Percentiles rank a stretch among this genome's conserved stretches.
phyloP scores from a whole-genome alignment of 2,113 vertebrate species.

The Petrocephalus microphthalmus region DNA sequence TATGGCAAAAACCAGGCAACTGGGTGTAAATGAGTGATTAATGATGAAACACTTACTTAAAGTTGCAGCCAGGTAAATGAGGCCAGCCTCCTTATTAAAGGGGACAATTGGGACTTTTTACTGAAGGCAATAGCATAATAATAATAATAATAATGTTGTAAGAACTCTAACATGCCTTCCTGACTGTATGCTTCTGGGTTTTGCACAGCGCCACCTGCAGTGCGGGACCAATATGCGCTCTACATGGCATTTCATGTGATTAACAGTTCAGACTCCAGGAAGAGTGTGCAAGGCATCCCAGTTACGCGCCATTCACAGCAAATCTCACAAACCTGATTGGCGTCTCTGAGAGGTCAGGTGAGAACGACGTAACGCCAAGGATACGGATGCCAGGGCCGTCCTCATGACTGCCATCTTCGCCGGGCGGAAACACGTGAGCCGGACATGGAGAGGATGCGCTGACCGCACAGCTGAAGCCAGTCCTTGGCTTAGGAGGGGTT shows the following conservation, averaged over 20 bases:
- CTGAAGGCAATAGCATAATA: neutral
- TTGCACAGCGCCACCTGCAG: neutral
- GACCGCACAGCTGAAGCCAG: neutral
- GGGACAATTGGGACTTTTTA: neutral
- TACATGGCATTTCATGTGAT: neutral
- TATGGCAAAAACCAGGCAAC: neutral
- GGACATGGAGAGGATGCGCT: neutral
- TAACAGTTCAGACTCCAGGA: neutral
- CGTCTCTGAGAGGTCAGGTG: neutral
- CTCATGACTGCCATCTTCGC: neutral
- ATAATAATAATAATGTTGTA: neutral
- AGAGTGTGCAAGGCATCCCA: neutral
- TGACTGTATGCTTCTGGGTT: neutral
- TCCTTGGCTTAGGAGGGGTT: neutral
- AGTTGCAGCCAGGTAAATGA: neutral
- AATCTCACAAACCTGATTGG: neutral
- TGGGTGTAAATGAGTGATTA: neutral
- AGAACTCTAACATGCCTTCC: neutral
- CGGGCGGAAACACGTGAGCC: neutral
- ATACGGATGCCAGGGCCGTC: neutral
- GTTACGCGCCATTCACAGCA: neutral
- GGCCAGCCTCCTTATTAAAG: neutral
- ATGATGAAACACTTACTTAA: neutral
- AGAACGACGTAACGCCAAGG: neutral
- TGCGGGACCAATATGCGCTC: neutral